Base-by-base conservation (phyloP, 2,888 invertebrate genomes). In the Pachymerium ferrugineum region DNA sequence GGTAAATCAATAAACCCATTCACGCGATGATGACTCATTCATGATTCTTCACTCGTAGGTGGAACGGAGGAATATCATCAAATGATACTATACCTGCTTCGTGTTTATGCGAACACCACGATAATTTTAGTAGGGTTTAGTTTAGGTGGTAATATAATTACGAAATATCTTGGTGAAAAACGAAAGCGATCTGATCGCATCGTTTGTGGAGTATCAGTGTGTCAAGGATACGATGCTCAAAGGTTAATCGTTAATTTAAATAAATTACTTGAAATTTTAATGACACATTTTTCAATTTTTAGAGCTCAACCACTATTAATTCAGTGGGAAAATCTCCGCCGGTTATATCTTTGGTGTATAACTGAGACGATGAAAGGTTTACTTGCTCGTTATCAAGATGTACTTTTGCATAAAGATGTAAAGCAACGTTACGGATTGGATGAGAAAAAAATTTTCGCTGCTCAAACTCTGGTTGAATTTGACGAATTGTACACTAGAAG, bases 221-320 rank as follows among this genome's bases (percentile, higher is more conserved):
- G 96, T 81, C 96, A 96, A 84, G 96, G 96, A 79, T 97, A 96
- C 83, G 92, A 93, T 83, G 94, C 94, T 62, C 89, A 90, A 76
- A 90, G 90, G 94, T 95, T 85, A 88, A 90, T 47, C 0, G n/a
- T 62, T 5, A 70, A 70, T 5, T 10, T 70, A 30, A 54, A 54
- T 54, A 33, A 33, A 4, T 28, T 67, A 8, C 73, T 74, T 25
- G 31, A 22, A 54, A 14, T 68, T 29, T 19, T 8, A 38, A 38
- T 16, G 14, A 16, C 75, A 5, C 0, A n/a, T 76, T 19, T 75
- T 71, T 68, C 73, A 74, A 76, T 74, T 77, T 74, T 76, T 83
- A 94, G 94, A 80, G 90, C 90, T 72, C 90, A 92, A 80, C 90
- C 90, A 79, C 89, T 88, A 84, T 85, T 94, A 78, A 84, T 92